Conservation (phyloP, 35 echinoderm and acorn worm species). For the Ophiothrix spiculata region DNA sequence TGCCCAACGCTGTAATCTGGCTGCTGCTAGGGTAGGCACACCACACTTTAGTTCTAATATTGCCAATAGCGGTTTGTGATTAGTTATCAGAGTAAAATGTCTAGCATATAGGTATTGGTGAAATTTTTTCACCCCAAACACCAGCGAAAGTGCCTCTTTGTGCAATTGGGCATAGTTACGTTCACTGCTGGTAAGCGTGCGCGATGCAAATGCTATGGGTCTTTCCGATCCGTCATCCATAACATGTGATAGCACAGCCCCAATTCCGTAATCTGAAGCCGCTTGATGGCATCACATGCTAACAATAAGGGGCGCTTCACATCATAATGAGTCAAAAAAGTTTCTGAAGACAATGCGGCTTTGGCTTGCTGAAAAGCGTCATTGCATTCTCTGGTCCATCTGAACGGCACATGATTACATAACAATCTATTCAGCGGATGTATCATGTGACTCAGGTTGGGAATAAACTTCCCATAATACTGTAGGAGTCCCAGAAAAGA, state of each 20-base stretch:
- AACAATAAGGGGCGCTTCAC: slow-evolving; percentile 32
- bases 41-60: slow-evolving; percentile 61
- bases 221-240: slow-evolving; percentile 39
- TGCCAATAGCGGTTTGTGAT: slow-evolving; percentile 47
- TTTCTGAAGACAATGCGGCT: neutral
- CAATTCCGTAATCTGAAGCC: slow-evolving; percentile 47
- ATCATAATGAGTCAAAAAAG: slow-evolving; percentile 60
- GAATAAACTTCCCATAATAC: slow-evolving; percentile 67
- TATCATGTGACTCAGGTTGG: slow-evolving; percentile 31
- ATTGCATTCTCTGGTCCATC: slow-evolving; percentile 50
- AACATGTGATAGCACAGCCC: slow-evolving; percentile 57
- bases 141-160: slow-evolving; percentile 48
- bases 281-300: slow-evolving; percentile 61
- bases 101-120: slow-evolving; percentile 18
- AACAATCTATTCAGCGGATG: slow-evolving; percentile 51
- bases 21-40: slow-evolving; percentile 59
- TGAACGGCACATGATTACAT: slow-evolving; percentile 42
- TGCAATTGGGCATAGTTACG: slow-evolving; percentile 77
- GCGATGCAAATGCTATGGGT: slow-evolving; percentile 56
- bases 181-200: slow-evolving; percentile 47
- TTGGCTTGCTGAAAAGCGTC: slow-evolving; percentile 43
- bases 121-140: slow-evolving; percentile 36
- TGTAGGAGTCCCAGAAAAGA: slow-evolving; percentile 44
- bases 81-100: slow-evolving; percentile 36
- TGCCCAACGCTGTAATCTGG: slow-evolving; percentile 74